phyloP scores from a whole-genome alignment of 2,888 invertebrate genomes.

The Gari tellinella region DNA sequence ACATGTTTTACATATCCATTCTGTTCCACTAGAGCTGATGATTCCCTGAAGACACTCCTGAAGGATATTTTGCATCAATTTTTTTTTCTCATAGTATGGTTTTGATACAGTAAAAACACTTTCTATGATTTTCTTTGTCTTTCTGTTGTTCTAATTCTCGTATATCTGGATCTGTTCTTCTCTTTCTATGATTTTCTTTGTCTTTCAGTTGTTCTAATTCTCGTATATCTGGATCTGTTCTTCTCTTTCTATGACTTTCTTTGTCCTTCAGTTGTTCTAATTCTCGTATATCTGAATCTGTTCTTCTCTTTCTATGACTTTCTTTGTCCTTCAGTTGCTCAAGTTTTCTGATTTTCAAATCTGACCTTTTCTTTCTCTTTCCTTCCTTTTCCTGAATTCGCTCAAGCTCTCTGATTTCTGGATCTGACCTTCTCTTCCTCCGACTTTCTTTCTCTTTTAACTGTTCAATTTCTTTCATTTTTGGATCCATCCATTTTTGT shows the following conservation, averaged over 20 bases:
- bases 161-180: neutral
- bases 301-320: neutral
- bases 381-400: conserved; percentile 1
- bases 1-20: no score
- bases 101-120: conserved; percentile 23
- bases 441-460: no score
- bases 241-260: conserved; percentile 1
- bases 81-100: no score
- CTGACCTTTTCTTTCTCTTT: neutral
- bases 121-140: neutral
- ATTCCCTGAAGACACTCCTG: no score
- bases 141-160: neutral
- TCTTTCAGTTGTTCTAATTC: neutral
- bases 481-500: no score
- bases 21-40: no score
- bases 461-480: no score
- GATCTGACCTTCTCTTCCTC: no score
- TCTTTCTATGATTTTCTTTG: neutral
- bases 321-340: neutral
- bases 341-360: neutral
- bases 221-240: neutral
- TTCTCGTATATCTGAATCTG: neutral
- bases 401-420: no score
- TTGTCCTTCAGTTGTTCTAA: neutral
- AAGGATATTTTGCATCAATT: no score